These are phyloP conservation scores for Trilocha varians DNA, from an alignment of 2,888 invertebrate genomes.

Conservation along the genomic window DNA sequence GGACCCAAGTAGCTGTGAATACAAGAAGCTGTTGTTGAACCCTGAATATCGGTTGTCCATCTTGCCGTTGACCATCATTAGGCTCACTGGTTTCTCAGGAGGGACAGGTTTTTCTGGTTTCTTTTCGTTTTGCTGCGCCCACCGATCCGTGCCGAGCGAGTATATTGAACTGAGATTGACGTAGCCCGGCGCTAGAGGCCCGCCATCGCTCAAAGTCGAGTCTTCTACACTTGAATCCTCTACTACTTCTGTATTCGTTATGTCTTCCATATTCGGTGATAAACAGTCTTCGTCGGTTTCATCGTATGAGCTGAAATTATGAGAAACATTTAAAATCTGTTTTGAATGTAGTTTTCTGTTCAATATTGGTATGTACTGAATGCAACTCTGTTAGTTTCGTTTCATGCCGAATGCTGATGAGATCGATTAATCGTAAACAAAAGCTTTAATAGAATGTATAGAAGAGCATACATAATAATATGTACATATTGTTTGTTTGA, in stretches of 20 bases:
- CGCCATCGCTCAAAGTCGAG: conserved; percentile 50
- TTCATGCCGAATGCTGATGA: conserved; percentile 55
- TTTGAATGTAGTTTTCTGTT: conserved; percentile 4
- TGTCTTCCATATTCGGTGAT: conserved; percentile 78
- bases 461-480: conserved; percentile 7
- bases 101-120: conserved; percentile 57
- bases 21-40: conserved; percentile 62
- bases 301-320: conserved; percentile 77
- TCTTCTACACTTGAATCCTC: conserved; percentile 66
- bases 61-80: conserved; percentile 66
- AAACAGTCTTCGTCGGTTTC: conserved; percentile 79
- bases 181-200: conserved; percentile 23
- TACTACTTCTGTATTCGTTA: conserved; percentile 62
- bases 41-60: conserved; percentile 53
- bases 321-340: conserved; percentile 2
- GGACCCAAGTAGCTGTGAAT: conserved; percentile 51
- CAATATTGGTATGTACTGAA: conserved; percentile 55
- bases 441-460: conserved; percentile 32
- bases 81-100: conserved; percentile 63
- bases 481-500: conserved; percentile 1
- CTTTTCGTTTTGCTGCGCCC: conserved; percentile 34
- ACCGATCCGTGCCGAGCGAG: conserved; percentile 49
- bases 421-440: conserved; percentile 52
- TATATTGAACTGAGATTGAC: conserved; percentile 67
- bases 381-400: conserved; percentile 64